Conservation (phyloP, 37 sponge, comb jelly and placozoan species). For the Aplysina aerophoba region DNA sequence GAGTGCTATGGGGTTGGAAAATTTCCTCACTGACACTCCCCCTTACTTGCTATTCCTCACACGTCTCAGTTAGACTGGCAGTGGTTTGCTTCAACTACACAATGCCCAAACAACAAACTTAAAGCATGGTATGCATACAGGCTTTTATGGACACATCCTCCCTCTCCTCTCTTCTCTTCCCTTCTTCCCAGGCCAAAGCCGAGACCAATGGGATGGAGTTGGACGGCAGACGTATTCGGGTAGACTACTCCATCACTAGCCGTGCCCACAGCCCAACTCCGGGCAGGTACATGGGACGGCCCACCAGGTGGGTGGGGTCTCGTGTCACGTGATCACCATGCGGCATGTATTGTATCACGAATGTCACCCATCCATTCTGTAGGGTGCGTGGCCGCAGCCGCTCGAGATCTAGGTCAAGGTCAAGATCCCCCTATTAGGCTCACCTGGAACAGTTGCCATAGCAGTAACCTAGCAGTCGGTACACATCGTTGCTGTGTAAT, state of each 20-base stretch:
- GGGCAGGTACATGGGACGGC: slow-evolving; percentile 95
- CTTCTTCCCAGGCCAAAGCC: slow-evolving; percentile 80
- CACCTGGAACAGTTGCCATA: not conserved
- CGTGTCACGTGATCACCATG: not conserved
- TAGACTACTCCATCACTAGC: slow-evolving; percentile 98
- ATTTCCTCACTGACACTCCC: too few relatives aligned
- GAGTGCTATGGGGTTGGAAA: too few relatives aligned
- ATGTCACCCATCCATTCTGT: not conserved
- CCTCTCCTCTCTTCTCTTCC: not conserved
- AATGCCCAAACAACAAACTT: too few relatives aligned
- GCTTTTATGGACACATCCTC: too few relatives aligned
- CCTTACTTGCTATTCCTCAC: too few relatives aligned
- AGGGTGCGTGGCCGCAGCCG: slow-evolving; percentile 18
- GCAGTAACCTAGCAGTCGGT: not conserved
- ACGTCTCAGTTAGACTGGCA: too few relatives aligned
- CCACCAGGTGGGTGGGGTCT: slow-evolving; percentile 61
- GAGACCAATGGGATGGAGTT: slow-evolving; percentile 91
- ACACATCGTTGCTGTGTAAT: too few relatives aligned
- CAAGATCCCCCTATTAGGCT: not conserved
- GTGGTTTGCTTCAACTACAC: too few relatives aligned
- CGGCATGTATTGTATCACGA: too few relatives aligned
- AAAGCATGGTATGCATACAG: too few relatives aligned
- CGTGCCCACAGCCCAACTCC: slow-evolving; percentile 98
- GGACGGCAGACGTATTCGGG: slow-evolving; percentile 90
- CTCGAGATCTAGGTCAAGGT: not conserved